Evolutionary conservation across 37 sponge, comb jelly and placozoan species (phyloP).

Genomic region (Cladorhizidae sp.): DNA sequence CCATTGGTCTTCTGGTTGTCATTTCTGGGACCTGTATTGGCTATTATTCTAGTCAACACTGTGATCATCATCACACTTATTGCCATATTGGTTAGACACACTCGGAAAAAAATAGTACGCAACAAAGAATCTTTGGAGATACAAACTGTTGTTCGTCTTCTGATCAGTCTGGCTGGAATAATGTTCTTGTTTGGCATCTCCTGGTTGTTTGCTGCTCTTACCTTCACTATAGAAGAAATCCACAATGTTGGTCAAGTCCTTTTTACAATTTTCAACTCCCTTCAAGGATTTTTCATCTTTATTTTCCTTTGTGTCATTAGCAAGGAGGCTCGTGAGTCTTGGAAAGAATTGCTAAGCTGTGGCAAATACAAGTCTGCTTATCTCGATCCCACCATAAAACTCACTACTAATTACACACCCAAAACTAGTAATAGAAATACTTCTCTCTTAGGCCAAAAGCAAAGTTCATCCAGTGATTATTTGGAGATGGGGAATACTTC

Average conservation of each 20-base stretch:
- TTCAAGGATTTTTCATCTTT: too few relatives aligned
- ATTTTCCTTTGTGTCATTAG: too few relatives aligned
- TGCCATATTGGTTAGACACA: conserved; percentile 4
- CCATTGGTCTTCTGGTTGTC: conserved; percentile 9
- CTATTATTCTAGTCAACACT: neutral
- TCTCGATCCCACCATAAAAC: conserved; percentile 11
- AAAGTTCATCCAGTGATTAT: too few relatives aligned
- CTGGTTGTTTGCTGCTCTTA: conserved; percentile 35
- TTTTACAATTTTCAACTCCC: conserved; percentile 12
- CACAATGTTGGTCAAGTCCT: neutral
- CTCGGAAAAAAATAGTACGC: neutral
- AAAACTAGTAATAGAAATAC: too few relatives aligned
- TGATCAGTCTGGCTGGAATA: conserved; percentile 22
- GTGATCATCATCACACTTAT: conserved; percentile 2
- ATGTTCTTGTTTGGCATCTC: conserved; percentile 38
- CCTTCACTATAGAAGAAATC: neutral
- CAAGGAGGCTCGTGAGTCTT: too few relatives aligned
- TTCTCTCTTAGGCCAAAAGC: too few relatives aligned
- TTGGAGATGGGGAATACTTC: too few relatives aligned
- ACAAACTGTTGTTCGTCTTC: conserved; percentile 5
- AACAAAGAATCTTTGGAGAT: neutral
- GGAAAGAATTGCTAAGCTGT: too few relatives aligned
- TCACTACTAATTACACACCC: too few relatives aligned
- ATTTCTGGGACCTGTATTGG: conserved; percentile 19
- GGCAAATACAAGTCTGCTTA: conserved; percentile 13